Evolutionary conservation across 1,140 invertebrate genomes (phyloP).

Genomic region (Cotesia vestalis): DNA sequence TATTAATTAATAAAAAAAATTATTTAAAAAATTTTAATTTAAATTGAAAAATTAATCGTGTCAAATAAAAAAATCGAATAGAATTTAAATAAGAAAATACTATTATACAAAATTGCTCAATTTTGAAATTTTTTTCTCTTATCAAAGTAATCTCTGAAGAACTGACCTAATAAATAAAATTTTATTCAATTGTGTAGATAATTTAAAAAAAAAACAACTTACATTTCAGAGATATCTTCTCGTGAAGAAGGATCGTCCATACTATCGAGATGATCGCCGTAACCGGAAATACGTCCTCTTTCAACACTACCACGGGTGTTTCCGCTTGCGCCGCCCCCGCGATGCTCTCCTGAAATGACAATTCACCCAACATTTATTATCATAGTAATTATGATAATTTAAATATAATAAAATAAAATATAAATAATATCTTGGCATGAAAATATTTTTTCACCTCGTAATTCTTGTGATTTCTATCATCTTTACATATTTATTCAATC

Average conservation of each 20-base stretch:
- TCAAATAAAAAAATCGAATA: no score
- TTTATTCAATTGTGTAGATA: no score
- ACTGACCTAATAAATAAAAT: no score
- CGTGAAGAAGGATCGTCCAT: slow-evolving; percentile 62
- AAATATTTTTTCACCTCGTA: not conserved
- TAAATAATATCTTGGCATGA: not conserved
- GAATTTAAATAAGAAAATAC: no score
- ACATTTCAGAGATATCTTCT: slow-evolving; percentile 65
- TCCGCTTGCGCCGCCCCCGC: slow-evolving; percentile 53
- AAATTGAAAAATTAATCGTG: no score
- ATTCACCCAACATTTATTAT: slow-evolving; percentile 23
- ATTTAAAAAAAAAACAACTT: slow-evolving; percentile 37
- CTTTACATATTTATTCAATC: slow-evolving; percentile 13
- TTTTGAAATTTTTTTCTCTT: no score
- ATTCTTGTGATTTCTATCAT: not conserved
- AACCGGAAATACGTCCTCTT: slow-evolving; percentile 59
- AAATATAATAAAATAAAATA: not conserved
- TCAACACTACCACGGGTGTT: slow-evolving; percentile 57
- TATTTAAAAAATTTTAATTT: no score
- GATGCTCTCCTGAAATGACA: slow-evolving; percentile 53
- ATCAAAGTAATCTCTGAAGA: no score
- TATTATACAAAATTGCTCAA: no score
- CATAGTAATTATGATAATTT: not conserved
- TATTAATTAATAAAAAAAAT: no score
- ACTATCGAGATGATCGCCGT: slow-evolving; percentile 59